phyloP scores from a whole-genome alignment of 53 echinoderm and acorn worm species.

The Holothuria scabra region DNA sequence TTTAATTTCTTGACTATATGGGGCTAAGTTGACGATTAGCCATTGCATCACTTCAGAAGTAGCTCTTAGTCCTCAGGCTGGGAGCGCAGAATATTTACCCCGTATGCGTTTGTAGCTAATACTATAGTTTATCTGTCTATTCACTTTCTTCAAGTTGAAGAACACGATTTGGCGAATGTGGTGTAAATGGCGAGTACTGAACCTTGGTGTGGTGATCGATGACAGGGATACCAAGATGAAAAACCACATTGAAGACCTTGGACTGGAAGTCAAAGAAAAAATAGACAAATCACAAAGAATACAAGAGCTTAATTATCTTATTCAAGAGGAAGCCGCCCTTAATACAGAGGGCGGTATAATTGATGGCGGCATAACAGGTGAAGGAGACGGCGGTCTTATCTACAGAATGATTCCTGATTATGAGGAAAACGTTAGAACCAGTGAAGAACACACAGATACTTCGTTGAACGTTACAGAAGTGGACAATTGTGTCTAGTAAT shows the following conservation, averaged over 20 bases:
- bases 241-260: slow-evolving; percentile 13
- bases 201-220: slow-evolving; percentile 49
- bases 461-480: too few relatives aligned
- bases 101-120: too few relatives aligned
- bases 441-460: neutral
- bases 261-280: neutral
- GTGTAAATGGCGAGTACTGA: slow-evolving; percentile 77
- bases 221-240: slow-evolving; percentile 22
- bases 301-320: slow-evolving; percentile 10
- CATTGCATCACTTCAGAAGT: too few relatives aligned
- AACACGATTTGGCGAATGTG: slow-evolving; percentile 67
- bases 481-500: too few relatives aligned
- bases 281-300: neutral
- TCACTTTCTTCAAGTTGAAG: slow-evolving; percentile 5
- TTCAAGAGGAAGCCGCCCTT: neutral
- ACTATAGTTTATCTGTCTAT: neutral
- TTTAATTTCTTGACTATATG: too few relatives aligned
- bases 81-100: too few relatives aligned
- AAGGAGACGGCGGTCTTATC: slow-evolving; percentile 1
- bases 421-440: neutral
- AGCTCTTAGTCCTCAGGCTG: too few relatives aligned
- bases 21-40: too few relatives aligned
- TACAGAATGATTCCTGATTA: slow-evolving; percentile 25
- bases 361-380: neutral
- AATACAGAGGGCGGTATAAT: neutral